Conservation (phyloP, 2,797 vertebrate species). For the Stomatorhinus walkeri region DNA sequence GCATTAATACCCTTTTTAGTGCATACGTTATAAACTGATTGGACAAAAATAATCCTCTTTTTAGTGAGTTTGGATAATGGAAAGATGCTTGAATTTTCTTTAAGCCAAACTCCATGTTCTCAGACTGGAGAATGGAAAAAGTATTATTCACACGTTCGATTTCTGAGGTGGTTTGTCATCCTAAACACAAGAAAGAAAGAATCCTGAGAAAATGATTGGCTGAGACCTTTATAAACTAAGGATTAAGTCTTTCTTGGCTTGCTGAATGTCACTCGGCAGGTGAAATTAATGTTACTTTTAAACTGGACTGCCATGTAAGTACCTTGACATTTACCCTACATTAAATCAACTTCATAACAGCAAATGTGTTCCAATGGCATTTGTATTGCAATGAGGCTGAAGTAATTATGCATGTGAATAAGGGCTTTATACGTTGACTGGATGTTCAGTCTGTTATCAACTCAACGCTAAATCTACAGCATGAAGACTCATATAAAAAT, state of each 20-base stretch:
- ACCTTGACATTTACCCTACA: slow-evolving; percentile 78
- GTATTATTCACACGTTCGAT: slow-evolving; percentile 46
- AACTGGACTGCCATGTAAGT: slow-evolving; percentile 67
- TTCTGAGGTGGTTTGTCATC: slow-evolving; percentile 51
- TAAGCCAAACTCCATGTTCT: not conserved
- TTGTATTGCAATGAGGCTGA: slow-evolving; percentile 55
- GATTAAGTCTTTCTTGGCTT: slow-evolving; percentile 30
- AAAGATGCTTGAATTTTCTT: not conserved
- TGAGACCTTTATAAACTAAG: slow-evolving; percentile 56
- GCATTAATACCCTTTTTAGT: not conserved
- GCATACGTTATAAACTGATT: not conserved
- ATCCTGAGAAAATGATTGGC: slow-evolving; percentile 43
- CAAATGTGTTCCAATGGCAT: slow-evolving; percentile 64
- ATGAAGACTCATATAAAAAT: slow-evolving; percentile 38
- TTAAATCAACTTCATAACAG: slow-evolving; percentile 72
- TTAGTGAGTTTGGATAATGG: not conserved
- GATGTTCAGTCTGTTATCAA: slow-evolving; percentile 26
- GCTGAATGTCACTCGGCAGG: slow-evolving; percentile 67
- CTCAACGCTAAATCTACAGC: slow-evolving; percentile 30
- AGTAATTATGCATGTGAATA: slow-evolving; percentile 65
- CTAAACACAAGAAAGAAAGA: slow-evolving; percentile 52
- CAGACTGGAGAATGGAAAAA: slow-evolving; percentile 35
- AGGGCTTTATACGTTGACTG: slow-evolving; percentile 35
- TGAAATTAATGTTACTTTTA: slow-evolving; percentile 76
- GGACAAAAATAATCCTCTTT: not conserved